Evolutionary conservation across 1,140 invertebrate genomes (phyloP).

Genomic region (Diuraphis noxia): DNA sequence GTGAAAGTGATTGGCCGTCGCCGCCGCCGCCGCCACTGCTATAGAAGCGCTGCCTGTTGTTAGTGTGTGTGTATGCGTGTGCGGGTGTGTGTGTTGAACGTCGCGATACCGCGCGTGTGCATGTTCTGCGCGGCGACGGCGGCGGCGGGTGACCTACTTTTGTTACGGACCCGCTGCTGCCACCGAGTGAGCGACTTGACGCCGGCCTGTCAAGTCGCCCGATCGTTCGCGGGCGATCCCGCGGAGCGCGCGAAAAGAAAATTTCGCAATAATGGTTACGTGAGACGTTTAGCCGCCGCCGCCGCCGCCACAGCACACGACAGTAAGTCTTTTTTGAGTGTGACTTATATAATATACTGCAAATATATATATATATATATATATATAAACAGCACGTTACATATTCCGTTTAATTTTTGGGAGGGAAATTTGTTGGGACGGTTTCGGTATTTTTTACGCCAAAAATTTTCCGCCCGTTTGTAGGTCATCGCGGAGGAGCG

Average conservation of each 20-base stretch:
- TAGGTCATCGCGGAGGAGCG: conserved; percentile 36
- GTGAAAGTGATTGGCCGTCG: conserved; percentile 41
- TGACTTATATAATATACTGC: no score
- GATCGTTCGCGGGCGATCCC: neutral
- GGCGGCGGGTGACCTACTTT: conserved; percentile 39
- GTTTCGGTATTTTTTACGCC: neutral
- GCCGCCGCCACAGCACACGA: neutral
- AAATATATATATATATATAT: neutral
- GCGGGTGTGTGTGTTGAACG: neutral
- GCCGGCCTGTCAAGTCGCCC: conserved; percentile 26
- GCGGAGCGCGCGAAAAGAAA: neutral
- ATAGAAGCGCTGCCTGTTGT: conserved; percentile 37
- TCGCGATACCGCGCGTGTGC: neutral
- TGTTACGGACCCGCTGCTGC: neutral
- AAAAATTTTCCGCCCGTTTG: neutral
- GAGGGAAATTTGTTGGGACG: neutral
- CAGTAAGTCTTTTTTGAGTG: neutral
- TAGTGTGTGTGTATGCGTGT: neutral
- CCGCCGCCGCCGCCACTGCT: neutral
- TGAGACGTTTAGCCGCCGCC: neutral
- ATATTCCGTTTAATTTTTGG: neutral
- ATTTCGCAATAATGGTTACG: neutral
- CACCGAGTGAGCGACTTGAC: conserved; percentile 42
- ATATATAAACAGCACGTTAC: neutral
- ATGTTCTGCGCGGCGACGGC: neutral